Evolutionary conservation across 2,113 vertebrate genomes (phyloP), one percentile per base, ranked within the genome.

Genomic region (Leptosomus discolor): DNA sequence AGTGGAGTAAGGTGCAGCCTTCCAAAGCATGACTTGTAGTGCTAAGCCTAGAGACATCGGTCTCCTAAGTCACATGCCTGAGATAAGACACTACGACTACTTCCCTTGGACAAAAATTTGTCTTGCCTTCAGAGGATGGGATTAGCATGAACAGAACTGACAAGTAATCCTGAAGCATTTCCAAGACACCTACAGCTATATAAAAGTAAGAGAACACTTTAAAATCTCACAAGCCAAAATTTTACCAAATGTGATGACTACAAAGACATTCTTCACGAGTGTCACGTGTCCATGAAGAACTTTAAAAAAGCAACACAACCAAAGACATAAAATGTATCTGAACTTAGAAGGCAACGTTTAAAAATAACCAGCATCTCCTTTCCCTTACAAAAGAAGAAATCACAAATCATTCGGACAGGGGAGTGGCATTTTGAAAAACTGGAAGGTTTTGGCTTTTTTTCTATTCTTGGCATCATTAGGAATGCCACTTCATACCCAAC

Each of bases 11-110:
- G 50, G 48, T 17, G 60, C 60, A 88, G 63, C 50, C 54, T 73
- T 14, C 63, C 64, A 60, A 22, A 67, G 43, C 4, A 10, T 0
- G 1, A 43, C 22, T 23, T 0, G 0, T 4, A 76, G 51, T 4
- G 18, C 39, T 84, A 85, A 51, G 53, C 34, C 71, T 36, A 24
- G 29, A 67, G 60, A 8, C 15, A 60, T 13, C 3, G 3, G n/a
- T 26, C 51, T 54, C 15, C 8, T 37, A 57, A 56, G 24, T 39
- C 54, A 53, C 0, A 0, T 7, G 32, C 41, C 34, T 65, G 39
- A 91, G 43, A 37, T 16, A 9, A 89, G 56, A 75, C 26, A 24
- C 53, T 45, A 13, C 0, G 0, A 41, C 30, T n/a, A 51, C 46
- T 50, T 36, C 6, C 12, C 53, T 37, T 0, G 6, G 19, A 48